phyloP scores from a whole-genome alignment of 2,113 vertebrate genomes.

The Grantiella picta region DNA sequence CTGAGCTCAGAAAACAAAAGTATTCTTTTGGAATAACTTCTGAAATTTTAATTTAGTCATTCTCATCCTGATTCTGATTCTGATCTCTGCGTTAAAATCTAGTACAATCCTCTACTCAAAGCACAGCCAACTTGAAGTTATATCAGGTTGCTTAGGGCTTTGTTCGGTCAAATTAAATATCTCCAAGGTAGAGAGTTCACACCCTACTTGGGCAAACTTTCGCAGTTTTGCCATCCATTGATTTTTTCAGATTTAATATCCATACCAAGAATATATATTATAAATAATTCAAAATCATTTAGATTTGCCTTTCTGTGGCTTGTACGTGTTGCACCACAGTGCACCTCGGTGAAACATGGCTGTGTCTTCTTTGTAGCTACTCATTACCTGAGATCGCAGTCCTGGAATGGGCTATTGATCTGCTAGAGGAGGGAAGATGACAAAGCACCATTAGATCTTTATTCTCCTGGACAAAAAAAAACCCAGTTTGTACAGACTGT shows the following conservation, averaged over 20 bases:
- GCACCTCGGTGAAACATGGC: background rate
- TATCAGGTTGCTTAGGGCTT: background rate
- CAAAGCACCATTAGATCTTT: background rate
- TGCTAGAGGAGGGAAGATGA: background rate
- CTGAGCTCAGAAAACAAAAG: background rate
- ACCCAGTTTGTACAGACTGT: rapidly evolving
- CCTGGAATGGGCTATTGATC: background rate
- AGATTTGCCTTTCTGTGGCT: background rate
- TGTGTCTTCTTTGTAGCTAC: background rate
- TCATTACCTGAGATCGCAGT: background rate
- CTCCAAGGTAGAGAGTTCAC: background rate
- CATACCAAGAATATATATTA: background rate
- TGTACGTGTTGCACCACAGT: background rate
- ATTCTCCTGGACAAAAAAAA: background rate
- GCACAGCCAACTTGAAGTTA: background rate
- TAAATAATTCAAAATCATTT: background rate
- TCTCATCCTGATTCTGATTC: background rate
- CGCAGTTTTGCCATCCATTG: background rate
- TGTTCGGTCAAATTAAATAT: background rate
- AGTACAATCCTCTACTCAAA: background rate
- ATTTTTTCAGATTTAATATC: background rate
- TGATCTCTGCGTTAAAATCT: background rate
- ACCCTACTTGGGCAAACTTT: background rate
- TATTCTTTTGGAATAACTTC: background rate
- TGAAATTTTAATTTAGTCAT: background rate